Evolutionary conservation across 92 coral and sea anemone genomes (phyloP).

Genomic region (Desmophyllum pertusum): DNA sequence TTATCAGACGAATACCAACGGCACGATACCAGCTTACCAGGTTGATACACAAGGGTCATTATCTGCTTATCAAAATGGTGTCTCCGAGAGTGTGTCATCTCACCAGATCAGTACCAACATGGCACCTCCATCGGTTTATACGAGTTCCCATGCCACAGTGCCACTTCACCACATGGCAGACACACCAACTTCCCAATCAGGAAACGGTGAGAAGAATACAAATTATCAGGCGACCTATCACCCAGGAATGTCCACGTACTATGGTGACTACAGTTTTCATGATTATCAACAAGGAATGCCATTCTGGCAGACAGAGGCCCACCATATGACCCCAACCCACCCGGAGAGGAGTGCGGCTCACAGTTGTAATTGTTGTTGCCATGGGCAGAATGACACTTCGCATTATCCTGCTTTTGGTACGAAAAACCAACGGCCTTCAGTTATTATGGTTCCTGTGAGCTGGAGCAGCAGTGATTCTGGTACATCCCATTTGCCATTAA

Average conservation of each 20-base stretch:
- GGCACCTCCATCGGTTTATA: background rate
- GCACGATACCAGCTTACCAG: background rate
- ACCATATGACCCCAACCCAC: background rate
- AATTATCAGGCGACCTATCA: background rate
- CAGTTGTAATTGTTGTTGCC: background rate
- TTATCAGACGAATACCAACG: background rate
- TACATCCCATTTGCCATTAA: constrained; percentile 3
- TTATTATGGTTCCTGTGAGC: constrained; percentile 24
- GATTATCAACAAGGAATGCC: background rate
- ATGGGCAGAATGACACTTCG: background rate
- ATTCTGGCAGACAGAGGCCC: background rate
- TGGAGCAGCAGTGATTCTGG: constrained; percentile 1
- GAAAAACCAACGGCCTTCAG: constrained; percentile 21
- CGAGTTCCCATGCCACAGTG: constrained; percentile 1
- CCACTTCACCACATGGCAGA: constrained; percentile 11
- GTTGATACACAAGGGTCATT: background rate
- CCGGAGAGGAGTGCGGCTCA: background rate
- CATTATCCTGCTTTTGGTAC: background rate
- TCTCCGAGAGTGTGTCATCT: background rate
- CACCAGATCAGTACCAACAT: background rate
- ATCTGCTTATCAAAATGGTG: background rate
- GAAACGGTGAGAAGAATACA: background rate
- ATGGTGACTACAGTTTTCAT: background rate
- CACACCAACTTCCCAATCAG: background rate
- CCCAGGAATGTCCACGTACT: background rate